Percentiles rank a stretch among this genome's conserved stretches.
Conservation (phyloP, 1,140 invertebrate species). For the Bombus superbus region DNA sequence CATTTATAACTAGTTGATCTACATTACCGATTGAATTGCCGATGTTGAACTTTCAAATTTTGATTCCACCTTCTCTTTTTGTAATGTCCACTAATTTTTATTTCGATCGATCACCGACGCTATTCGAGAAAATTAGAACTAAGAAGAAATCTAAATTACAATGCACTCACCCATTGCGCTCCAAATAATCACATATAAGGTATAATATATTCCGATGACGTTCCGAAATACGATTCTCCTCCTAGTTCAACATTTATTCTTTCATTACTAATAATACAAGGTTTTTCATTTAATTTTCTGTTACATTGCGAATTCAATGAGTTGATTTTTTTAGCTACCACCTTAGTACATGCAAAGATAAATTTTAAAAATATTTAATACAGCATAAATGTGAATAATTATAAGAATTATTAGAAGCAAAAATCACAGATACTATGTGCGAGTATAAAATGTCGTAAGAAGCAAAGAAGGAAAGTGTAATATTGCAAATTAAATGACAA, state of each 20-base stretch:
- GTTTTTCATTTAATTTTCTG: conserved; percentile 6
- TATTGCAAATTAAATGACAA: background rate
- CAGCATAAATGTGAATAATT: too few relatives aligned
- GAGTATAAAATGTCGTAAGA: background rate
- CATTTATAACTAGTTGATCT: too few relatives aligned
- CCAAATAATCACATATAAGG: conserved; percentile 89
- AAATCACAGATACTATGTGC: fast-evolving
- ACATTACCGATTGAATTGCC: too few relatives aligned
- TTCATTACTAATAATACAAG: conserved; percentile 2
- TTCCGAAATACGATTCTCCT: conserved; percentile 85
- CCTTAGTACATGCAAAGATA: fast-evolving
- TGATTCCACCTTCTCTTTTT: fast-evolving
- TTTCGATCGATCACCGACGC: background rate
- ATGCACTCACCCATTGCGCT: conserved; percentile 86
- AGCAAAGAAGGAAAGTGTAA: background rate
- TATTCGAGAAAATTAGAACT: background rate
- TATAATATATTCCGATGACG: conserved; percentile 90
- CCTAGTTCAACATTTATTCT: conserved; percentile 78
- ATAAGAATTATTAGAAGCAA: too few relatives aligned
- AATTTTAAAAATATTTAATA: background rate
- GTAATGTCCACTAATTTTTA: too few relatives aligned
- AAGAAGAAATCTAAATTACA: background rate
- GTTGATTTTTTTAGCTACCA: background rate
- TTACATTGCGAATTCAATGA: fast-evolving
- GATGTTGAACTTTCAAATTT: too few relatives aligned